Percentiles rank a stretch among this genome's conserved stretches.
These are phyloP conservation scores for Temnothorax nylanderi DNA, from an alignment of 1,140 invertebrate species.

Conservation along the genomic window DNA sequence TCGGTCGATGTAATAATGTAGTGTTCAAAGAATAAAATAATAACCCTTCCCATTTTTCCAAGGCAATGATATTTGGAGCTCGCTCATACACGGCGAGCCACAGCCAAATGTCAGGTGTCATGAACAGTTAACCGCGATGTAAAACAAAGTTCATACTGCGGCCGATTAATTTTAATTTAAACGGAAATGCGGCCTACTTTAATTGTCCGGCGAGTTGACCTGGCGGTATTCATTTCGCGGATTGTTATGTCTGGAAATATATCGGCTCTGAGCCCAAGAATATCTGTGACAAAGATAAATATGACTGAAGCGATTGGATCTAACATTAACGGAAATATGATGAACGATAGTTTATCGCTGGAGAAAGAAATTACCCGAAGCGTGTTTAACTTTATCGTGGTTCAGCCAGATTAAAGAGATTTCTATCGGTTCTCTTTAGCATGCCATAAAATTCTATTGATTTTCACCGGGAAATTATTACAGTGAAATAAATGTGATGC, in stretches of 20 bases:
- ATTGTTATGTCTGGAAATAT: background rate
- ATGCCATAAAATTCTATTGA: constrained; percentile 43
- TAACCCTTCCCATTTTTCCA: background rate
- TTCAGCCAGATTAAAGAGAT: constrained; percentile 44
- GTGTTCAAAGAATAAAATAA: background rate
- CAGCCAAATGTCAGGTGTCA: constrained; percentile 44
- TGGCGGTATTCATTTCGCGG: background rate
- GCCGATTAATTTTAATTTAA: constrained; percentile 32
- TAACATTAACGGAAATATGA: constrained; percentile 39
- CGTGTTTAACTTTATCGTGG: constrained; percentile 27
- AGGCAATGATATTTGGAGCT: background rate
- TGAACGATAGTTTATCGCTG: constrained; percentile 40
- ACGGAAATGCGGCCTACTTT: constrained; percentile 23
- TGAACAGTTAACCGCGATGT: constrained; percentile 1
- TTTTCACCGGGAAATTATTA: constrained; percentile 31
- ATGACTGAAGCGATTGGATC: background rate
- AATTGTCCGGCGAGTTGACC: background rate
- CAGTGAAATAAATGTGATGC: constrained; percentile 21
- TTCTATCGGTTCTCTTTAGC: constrained; percentile 38
- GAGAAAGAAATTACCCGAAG: constrained; percentile 34
- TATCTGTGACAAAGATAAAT: constrained; percentile 45
- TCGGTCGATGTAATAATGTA: background rate
- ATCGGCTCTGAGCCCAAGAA: background rate
- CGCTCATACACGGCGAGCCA: background rate
- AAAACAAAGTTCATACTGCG: constrained; percentile 1